These are phyloP conservation scores for Pithys albifrons DNA, from an alignment of 2,113 vertebrate genomes.

Conservation along the genomic window DNA sequence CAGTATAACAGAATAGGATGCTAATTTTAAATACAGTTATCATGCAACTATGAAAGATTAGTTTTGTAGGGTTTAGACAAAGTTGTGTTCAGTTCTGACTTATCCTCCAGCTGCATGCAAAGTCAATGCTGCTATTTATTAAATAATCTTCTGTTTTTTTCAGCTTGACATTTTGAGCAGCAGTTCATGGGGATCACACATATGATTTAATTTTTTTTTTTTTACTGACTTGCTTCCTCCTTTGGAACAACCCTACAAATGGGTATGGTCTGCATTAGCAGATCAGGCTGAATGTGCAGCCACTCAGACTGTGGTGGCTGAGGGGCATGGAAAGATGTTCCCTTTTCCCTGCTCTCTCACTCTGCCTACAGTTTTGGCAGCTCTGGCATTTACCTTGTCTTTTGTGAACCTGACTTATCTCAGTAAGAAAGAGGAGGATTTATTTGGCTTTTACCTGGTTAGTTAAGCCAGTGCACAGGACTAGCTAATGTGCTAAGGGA, in stretches of 20 bases:
- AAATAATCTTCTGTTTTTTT: neutral
- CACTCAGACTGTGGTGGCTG: neutral
- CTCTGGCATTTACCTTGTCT: neutral
- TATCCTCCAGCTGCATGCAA: neutral
- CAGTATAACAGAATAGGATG: neutral
- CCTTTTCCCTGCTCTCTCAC: neutral
- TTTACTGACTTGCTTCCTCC: neutral
- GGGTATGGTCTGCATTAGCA: neutral
- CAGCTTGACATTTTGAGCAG: neutral
- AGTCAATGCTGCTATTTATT: conserved; percentile 19
- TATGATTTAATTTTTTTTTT: neutral
- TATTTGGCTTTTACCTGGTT: neutral
- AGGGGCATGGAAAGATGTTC: neutral
- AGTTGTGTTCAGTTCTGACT: neutral
- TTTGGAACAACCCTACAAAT: neutral
- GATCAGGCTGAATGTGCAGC: neutral
- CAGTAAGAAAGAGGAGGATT: neutral
- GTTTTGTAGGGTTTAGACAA: neutral
- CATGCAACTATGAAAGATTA: neutral
- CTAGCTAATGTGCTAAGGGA: neutral
- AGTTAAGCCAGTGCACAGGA: neutral
- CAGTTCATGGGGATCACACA: neutral
- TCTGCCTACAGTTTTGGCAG: neutral
- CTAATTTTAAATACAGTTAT: neutral
- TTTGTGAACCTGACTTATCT: neutral